A percentile compares a stretch with the other conserved stretches of the same genome.
Conservation (phyloP, 53 echinoderm and acorn worm genomes). For the Pentamera pediparva region DNA sequence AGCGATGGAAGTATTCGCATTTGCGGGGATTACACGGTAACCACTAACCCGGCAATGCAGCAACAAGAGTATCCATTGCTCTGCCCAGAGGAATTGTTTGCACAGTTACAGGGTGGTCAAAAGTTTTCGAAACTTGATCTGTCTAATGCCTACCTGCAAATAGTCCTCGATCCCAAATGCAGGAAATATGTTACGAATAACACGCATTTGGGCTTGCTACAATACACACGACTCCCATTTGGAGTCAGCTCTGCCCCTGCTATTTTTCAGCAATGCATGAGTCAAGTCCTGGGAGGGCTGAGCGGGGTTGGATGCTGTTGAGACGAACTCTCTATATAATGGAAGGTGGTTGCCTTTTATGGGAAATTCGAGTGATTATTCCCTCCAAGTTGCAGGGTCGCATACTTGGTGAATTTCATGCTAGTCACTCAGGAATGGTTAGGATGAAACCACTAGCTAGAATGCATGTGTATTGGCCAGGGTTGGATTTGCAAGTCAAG, state of each 20-base stretch:
- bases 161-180: not conserved
- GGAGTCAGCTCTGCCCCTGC: not conserved
- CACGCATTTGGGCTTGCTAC: not conserved
- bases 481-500: slow-evolving; percentile 15
- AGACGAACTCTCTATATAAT: not conserved
- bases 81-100: no score
- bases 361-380: slow-evolving; percentile 46
- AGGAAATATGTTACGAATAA: not conserved
- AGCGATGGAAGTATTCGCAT: no score
- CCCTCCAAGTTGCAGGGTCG: not conserved
- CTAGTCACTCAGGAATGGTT: slow-evolving; percentile 46
- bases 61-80: no score
- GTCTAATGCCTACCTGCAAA: not conserved
- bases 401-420: slow-evolving; percentile 6
- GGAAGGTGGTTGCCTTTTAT: slow-evolving; percentile 49
- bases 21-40: no score
- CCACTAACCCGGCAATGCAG: no score
- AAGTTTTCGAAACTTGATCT: no score
- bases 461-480: slow-evolving; percentile 56
- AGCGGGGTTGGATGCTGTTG: not conserved
- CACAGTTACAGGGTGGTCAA: no score
- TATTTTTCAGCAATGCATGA: not conserved
- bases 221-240: not conserved
- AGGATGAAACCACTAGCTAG: slow-evolving; percentile 45
- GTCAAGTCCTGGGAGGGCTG: not conserved